These are phyloP conservation scores for Schizaphis graminum DNA, from an alignment of 2,888 invertebrate species.

Conservation along the genomic window DNA sequence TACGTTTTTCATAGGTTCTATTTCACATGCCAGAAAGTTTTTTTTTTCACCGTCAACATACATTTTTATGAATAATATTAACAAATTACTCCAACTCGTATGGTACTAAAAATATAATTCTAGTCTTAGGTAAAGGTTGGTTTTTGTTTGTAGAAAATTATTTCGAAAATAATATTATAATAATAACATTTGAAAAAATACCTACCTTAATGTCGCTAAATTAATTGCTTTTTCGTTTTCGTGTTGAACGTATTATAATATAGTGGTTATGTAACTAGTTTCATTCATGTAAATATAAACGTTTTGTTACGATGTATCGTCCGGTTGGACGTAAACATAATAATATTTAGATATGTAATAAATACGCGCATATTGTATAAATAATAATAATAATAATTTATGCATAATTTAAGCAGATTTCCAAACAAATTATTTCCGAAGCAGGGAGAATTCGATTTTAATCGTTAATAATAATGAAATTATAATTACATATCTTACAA, in stretches of 20 bases:
- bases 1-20: neutral
- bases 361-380: neutral
- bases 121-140: neutral
- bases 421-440: neutral
- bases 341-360: neutral
- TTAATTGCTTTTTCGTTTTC: neutral
- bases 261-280: neutral
- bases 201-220: neutral
- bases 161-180: neutral
- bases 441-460: neutral
- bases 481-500: too few relatives aligned
- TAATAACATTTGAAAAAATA: neutral
- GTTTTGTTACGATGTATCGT: neutral
- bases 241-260: neutral
- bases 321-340: neutral
- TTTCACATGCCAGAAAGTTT: neutral
- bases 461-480: neutral
- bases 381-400: neutral
- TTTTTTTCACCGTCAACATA: neutral
- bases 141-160: neutral
- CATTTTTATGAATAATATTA: neutral
- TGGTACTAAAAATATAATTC: neutral
- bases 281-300: neutral
- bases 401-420: neutral
- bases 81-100: neutral